Evolutionary conservation across 2,113 vertebrate genomes (phyloP), one percentile per base, ranked within the genome.

Genomic region (Myiagra hebetior): DNA sequence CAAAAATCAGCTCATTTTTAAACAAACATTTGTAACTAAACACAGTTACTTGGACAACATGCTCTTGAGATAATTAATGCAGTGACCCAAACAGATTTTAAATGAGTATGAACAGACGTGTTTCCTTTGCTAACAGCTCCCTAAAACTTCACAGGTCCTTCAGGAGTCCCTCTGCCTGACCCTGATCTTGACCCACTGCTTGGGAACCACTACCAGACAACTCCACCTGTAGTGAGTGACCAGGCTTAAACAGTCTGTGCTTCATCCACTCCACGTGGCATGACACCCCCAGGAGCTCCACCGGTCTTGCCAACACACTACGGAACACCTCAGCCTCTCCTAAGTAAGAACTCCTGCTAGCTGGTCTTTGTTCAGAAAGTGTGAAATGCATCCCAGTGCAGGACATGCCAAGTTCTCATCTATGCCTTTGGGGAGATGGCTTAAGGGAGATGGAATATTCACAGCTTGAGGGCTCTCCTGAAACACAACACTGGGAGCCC

Each of bases 391-490:
- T 33, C 21, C 33, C 24, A 79, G 6, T 5, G 19, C 19, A 83
- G 26, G 63, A 57, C 18, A 37, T 31, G 5, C 9, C 42, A 33
- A 70, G 30, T 16, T 85, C 75, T 85, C 11, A 18, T 46, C 64
- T 65, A 37, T 15, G 26, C 10, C 17, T 39, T 62, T 50, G 27
- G 13, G 21, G 2, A 73, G 33, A 50, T 22, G 13, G 49, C 42
- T 82, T 27, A 72, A 37, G 15, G n/a, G n/a, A 60, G 16, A 42
- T 30, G 31, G 3, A 69, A 46, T n/a, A 62, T 41, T 69, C 74
- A 56, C 0, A 0, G 31, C 12, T 33, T 4, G 5, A 93, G 41
- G 28, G 24, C 21, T 56, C 46, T 56, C 39, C 52, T 64, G 11
- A 79, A 22, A 87, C 17, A 56, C 33, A 52, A 39, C 15, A 56